Conservation (phyloP, 2,888 invertebrate species). For the Syrista parreyssii region DNA sequence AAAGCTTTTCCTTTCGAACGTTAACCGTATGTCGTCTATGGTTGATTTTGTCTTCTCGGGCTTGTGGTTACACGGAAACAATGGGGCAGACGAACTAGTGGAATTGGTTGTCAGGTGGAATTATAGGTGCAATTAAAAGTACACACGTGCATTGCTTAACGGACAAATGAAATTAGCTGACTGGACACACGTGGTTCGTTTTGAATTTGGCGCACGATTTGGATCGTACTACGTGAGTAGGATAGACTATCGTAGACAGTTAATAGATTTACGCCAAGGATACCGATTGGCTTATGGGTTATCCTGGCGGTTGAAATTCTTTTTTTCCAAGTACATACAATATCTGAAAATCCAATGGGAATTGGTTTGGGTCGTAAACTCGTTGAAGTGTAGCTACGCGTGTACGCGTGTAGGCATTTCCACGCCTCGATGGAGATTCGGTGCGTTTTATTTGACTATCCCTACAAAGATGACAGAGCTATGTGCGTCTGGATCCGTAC, state of each 20-base stretch:
- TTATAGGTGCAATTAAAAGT: background rate
- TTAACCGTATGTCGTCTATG: too few species aligned
- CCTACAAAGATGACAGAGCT: conserved; percentile 16
- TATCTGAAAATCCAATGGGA: background rate
- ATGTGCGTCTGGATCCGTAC: background rate
- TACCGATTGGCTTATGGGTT: background rate
- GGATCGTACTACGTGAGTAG: background rate
- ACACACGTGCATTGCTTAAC: background rate
- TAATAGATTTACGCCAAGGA: background rate
- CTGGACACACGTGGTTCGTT: background rate
- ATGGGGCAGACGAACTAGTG: background rate
- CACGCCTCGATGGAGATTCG: background rate
- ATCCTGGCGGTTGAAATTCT: background rate
- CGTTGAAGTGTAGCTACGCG: background rate
- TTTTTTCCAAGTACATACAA: background rate
- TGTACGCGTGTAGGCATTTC: background rate
- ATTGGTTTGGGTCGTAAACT: background rate
- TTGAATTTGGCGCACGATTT: background rate
- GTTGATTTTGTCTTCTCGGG: background rate
- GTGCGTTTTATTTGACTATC: conserved; percentile 16
- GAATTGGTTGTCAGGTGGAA: background rate
- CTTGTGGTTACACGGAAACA: background rate
- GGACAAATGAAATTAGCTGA: background rate
- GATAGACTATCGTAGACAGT: background rate
- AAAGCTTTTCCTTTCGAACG: too few species aligned